Evolutionary conservation across 1,140 invertebrate species (phyloP).

Genomic region (Bombus affinis): DNA sequence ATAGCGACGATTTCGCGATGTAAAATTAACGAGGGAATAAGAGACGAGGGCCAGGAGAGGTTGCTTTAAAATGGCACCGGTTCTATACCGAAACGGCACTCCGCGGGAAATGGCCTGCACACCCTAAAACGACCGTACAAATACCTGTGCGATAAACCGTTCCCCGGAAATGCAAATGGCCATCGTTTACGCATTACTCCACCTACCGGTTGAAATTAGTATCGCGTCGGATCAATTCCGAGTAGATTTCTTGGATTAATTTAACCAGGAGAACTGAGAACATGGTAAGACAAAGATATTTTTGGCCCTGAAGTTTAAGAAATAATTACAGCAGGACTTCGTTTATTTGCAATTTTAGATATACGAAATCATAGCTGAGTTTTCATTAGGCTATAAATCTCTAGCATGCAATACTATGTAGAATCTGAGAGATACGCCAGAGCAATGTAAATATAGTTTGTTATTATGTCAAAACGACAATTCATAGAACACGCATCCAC

Average conservation of each 20-base stretch:
- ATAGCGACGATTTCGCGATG: slow-evolving; percentile 43
- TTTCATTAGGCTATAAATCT: too few relatives aligned
- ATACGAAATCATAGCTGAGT: too few relatives aligned
- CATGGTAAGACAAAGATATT: too few relatives aligned
- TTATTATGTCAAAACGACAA: too few relatives aligned
- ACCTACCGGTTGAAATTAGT: slow-evolving; percentile 12
- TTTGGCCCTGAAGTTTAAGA: too few relatives aligned
- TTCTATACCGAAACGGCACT: slow-evolving; percentile 53
- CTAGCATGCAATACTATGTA: too few relatives aligned
- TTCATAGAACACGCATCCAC: too few relatives aligned
- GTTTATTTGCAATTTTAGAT: too few relatives aligned
- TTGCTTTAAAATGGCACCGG: slow-evolving; percentile 51
- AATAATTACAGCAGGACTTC: too few relatives aligned
- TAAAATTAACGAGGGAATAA: slow-evolving; percentile 61
- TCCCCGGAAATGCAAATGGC: slow-evolving; percentile 68
- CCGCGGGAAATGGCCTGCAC: slow-evolving; percentile 47
- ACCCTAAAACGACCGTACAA: slow-evolving; percentile 52
- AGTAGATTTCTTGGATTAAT: slow-evolving; percentile 29
- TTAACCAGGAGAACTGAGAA: neutral
- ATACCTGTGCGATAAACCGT: slow-evolving; percentile 59
- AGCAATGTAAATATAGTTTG: too few relatives aligned
- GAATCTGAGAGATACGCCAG: too few relatives aligned
- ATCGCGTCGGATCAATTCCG: slow-evolving; percentile 55
- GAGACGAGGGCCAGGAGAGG: slow-evolving; percentile 47
- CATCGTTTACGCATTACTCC: slow-evolving; percentile 52